Base-by-base conservation (phyloP, 2,113 vertebrate species). In the Lanius ludovicianus region DNA sequence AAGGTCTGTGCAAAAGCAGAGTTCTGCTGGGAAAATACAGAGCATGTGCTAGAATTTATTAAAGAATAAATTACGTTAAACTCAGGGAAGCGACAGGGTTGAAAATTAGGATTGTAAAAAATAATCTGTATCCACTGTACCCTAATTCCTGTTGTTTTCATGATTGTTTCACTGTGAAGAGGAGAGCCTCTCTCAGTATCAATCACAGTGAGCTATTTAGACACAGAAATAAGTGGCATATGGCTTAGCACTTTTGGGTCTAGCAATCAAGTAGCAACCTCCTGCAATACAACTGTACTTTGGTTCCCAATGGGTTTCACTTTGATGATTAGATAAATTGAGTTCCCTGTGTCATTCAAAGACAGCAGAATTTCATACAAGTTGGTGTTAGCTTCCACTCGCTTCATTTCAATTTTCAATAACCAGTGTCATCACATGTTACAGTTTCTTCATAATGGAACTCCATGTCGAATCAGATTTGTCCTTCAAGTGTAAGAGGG, bases 381-480 rank as follows among this genome's bases (percentile, higher is more conserved):
- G 30, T 92, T 96, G 89, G 75, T 95, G 90, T 97, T 95, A 95
- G 95, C 94, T 96, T 97, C 95, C 93, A 98, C 75, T 98, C 97
- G 97, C 95, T 98, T 98, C 94, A 97, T 98, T 98, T 98, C 98
- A 98, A 95, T 98, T 98, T 98, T 98, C 97, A 97, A 96, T 98
- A 98, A 97, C 95, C 84, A 93, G 60, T 98, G 96, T 97, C 97
- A 97, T 96, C 95, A 73, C 93, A 94, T 96, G 91, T 95, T 98
- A 96, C 93, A 89, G 92, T 96, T 97, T 96, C 96, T 97, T 97
- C 21, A 33, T 97, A 97, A 97, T 97, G 93, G 96, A 98, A 97
- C 96, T 97, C 97, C 85, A 80, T 77, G 96, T 97, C 11, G 2
- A 96, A 97, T 96, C 95, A 87, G 82, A 97, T 98, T 97, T 97